phyloP scores from a whole-genome alignment of 35 echinoderm and acorn worm genomes.

The Eucidaris tribuloides region DNA sequence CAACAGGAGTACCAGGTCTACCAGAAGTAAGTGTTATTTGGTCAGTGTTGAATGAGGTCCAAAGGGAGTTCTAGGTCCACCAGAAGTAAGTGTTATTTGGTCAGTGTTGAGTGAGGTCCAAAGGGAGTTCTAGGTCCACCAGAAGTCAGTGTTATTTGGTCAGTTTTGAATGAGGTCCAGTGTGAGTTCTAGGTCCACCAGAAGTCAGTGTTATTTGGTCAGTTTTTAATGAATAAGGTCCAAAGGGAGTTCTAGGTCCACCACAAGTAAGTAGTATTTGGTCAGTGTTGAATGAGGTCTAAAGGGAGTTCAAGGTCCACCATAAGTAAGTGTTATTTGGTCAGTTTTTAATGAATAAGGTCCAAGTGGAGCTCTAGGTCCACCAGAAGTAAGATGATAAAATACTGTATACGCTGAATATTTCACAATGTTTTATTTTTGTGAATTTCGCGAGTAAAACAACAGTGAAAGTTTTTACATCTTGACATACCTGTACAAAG shows the following conservation, averaged over 20 bases:
- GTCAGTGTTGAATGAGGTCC: slow-evolving; percentile 24
- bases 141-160: slow-evolving; percentile 12
- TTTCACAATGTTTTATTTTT: no score
- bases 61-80: slow-evolving; percentile 1
- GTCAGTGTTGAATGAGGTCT: no score
- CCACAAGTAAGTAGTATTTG: not conserved
- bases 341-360: slow-evolving; percentile 21
- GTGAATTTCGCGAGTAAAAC: no score
- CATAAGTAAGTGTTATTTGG: slow-evolving; percentile 10
- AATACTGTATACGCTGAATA: no score
- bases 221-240: slow-evolving; percentile 24
- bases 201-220: slow-evolving; percentile 5
- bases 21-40: slow-evolving; percentile 11
- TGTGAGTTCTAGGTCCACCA: not conserved
- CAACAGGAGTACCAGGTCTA: not conserved
- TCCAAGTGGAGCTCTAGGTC: slow-evolving; percentile 8
- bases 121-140: not conserved
- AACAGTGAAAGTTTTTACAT: no score
- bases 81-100: slow-evolving; percentile 13
- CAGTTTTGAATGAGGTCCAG: slow-evolving; percentile 23
- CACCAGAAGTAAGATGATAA: slow-evolving; percentile 31
- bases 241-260: not conserved
- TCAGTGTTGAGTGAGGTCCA: slow-evolving; percentile 26
- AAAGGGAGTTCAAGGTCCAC: slow-evolving; percentile 1
- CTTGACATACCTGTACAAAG: no score